Percentiles rank a stretch among this genome's conserved stretches.
phyloP scores from a whole-genome alignment of 2,888 invertebrate species.

The Incurvaria masculella region DNA sequence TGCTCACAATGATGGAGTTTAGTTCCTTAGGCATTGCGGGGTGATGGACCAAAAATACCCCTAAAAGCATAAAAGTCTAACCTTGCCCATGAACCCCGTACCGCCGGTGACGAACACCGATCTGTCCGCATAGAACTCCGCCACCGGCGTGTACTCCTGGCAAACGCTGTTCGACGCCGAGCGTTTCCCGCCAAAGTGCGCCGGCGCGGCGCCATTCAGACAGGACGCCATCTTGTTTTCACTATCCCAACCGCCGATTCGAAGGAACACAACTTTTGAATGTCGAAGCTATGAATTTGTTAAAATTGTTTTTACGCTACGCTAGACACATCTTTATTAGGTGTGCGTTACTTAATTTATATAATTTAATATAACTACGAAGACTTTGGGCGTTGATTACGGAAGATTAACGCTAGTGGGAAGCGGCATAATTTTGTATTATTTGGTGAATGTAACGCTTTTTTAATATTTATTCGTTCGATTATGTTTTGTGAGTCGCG shows the following conservation, averaged over 20 bases:
- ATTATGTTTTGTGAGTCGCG: not conserved
- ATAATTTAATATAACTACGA: not conserved
- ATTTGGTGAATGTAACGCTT: too few species aligned
- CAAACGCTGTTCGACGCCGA: constrained; percentile 17
- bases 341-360: not conserved
- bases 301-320: too few species aligned
- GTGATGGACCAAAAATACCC: too few species aligned
- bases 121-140: constrained; percentile 69
- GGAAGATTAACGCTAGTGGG: not conserved
- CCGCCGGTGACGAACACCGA: constrained; percentile 80
- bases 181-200: constrained; percentile 22
- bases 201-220: constrained; percentile 26
- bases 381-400: not conserved
- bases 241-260: not conserved
- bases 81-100: constrained; percentile 87
- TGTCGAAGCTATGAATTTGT: not conserved
- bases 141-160: constrained; percentile 51
- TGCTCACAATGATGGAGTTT: too few species aligned
- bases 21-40: too few species aligned
- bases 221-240: constrained; percentile 40
- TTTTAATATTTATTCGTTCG: not conserved
- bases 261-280: not conserved
- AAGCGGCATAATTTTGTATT: not conserved
- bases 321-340: too few species aligned
- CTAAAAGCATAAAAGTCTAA: too few species aligned